Percentiles rank a stretch among this genome's conserved stretches.
Conservation (phyloP, 1,140 invertebrate species). For the Tenebrio molitor region DNA sequence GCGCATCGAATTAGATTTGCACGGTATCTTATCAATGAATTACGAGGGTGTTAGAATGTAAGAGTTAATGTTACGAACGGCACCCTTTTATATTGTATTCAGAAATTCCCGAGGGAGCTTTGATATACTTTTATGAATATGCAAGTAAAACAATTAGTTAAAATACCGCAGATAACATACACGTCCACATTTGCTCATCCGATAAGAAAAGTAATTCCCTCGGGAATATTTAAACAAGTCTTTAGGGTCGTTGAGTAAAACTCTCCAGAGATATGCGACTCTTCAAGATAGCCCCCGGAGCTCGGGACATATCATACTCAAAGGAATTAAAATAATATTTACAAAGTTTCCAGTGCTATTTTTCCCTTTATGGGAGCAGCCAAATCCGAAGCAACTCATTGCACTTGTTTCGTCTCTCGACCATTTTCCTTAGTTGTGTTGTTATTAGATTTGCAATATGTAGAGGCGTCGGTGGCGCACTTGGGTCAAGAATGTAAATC, state of each 20-base stretch:
- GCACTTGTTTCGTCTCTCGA: no score
- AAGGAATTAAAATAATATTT: slow-evolving; percentile 56
- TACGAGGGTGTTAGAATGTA: slow-evolving; percentile 46
- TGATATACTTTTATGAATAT: slow-evolving; percentile 53
- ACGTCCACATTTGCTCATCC: slow-evolving; percentile 40
- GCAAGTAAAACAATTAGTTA: slow-evolving; percentile 53
- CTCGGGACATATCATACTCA: slow-evolving; percentile 48
- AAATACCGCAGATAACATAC: slow-evolving; percentile 20
- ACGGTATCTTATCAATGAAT: slow-evolving; percentile 57
- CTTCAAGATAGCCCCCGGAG: slow-evolving; percentile 44
- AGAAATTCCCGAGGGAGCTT: slow-evolving; percentile 53
- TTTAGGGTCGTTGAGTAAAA: slow-evolving; percentile 58
- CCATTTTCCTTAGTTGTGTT: no score
- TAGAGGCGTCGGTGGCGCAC: not conserved
- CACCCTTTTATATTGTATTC: slow-evolving; percentile 53
- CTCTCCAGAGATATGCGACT: slow-evolving; percentile 51
- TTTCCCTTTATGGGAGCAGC: slow-evolving; percentile 13
- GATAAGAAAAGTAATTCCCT: slow-evolving; percentile 64
- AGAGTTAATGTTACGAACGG: slow-evolving; percentile 26
- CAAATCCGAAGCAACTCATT: no score
- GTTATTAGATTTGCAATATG: no score
- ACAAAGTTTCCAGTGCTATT: slow-evolving; percentile 42
- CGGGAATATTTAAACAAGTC: slow-evolving; percentile 65
- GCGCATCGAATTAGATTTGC: slow-evolving; percentile 48
- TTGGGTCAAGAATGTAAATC: not conserved